Base-by-base conservation (phyloP, 2,888 invertebrate species). In the Euphydryas editha region DNA sequence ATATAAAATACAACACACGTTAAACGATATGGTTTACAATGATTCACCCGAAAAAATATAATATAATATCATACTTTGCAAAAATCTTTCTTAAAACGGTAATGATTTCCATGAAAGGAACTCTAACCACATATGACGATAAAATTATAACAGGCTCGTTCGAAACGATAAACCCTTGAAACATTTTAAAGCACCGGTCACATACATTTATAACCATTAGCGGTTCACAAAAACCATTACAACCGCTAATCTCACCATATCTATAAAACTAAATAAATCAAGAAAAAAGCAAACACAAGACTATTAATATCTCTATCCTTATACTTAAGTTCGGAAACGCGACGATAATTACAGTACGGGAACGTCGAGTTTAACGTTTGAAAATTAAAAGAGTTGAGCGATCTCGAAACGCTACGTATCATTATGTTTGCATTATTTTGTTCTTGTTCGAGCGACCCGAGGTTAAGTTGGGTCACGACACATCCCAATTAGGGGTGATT, bases 261-360 rank as follows among this genome's bases (percentile, higher is more conserved):
- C 84, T 86, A 88, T 86, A 88, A 89, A 87, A 84, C 80, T 80
- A 85, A 85, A 89, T 88, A 92, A 90, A 91, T 89, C 85, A 89
- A 84, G 82, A 81, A 90, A 90, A 89, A 88, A 87, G 82, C 84
- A 89, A 90, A 91, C 85, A 89, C 81, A 81, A 72, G 76, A 81
- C 85, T 86, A 91, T 91, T 91, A 91, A 91, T 91, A 91, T 90
- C 90, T 92, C 87, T 90, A 92, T 92, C 90, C 90, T 83, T 90
- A 89, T 92, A 90, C 87, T 90, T 92, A 90, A 76, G 83, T 84
- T 85, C 84, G 81, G 85, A 83, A 86, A 86, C 78, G 80, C 81
- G 81, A 83, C 80, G 86, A 89, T 92, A 92, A 92, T 92, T 91
- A 92, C 86, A 87, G 90, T 83, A 82, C 80, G 79, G 80, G 78